These are phyloP conservation scores for Capitulum mitella DNA, from an alignment of 2,888 invertebrate genomes.

Conservation along the genomic window DNA sequence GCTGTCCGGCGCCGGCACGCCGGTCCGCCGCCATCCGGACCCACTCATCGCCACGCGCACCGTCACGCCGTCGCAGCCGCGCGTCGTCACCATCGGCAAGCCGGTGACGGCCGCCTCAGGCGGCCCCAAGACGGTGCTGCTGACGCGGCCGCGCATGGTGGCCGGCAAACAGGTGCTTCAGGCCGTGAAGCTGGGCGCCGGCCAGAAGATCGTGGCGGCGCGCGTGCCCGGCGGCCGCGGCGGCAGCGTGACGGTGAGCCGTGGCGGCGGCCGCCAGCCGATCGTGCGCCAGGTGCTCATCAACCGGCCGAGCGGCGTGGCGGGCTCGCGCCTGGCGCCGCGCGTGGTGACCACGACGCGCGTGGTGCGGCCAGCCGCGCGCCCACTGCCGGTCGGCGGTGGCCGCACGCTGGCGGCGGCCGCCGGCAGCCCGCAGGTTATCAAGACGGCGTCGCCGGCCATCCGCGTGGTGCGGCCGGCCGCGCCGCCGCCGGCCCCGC, in stretches of 20 bases:
- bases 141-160: slow-evolving; percentile 22
- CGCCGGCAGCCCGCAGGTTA: background rate
- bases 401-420: background rate
- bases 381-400: background rate
- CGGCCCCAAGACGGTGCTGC: slow-evolving; percentile 22
- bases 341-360: background rate
- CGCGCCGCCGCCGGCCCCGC: background rate
- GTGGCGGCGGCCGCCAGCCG: background rate
- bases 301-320: background rate
- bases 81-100: slow-evolving; percentile 26
- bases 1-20: background rate
- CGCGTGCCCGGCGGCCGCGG: background rate
- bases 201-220: slow-evolving; percentile 1
- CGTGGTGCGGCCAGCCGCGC: slow-evolving; percentile 4
- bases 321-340: background rate
- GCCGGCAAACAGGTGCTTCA: slow-evolving; percentile 14
- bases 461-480: background rate
- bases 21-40: background rate
- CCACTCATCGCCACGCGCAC: slow-evolving; percentile 3
- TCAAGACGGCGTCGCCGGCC: background rate
- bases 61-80: slow-evolving; percentile 16
- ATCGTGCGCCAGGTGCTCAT: background rate
- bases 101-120: background rate
- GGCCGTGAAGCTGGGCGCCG: slow-evolving; percentile 18
- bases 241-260: background rate